These are phyloP conservation scores for Panopea generosa DNA, from an alignment of 2,888 invertebrate genomes.

Conservation along the genomic window DNA sequence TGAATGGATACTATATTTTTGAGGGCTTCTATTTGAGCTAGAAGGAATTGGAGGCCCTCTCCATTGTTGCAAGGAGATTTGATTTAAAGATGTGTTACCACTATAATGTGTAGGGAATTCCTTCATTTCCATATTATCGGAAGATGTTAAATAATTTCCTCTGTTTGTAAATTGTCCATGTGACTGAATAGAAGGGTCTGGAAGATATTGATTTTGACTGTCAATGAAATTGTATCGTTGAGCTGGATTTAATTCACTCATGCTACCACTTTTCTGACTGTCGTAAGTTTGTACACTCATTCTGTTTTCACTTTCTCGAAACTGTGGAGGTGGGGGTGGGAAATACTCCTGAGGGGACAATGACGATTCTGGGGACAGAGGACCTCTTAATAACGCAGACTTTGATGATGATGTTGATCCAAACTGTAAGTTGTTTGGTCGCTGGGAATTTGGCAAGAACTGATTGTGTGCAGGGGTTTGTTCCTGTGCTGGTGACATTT, in stretches of 20 bases:
- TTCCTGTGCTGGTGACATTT: conserved; percentile 27
- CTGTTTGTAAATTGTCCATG: neutral
- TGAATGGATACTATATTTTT: conserved; percentile 1
- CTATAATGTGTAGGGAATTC: conserved; percentile 29
- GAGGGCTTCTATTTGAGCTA: neutral
- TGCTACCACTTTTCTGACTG: neutral
- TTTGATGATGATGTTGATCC: conserved; percentile 11
- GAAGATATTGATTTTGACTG: neutral
- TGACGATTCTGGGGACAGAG: conserved; percentile 17
- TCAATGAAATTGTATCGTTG: neutral
- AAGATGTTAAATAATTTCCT: neutral
- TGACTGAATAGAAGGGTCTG: no score
- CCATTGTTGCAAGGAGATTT: neutral
- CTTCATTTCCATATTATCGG: conserved; percentile 32
- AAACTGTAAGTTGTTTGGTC: conserved; percentile 4
- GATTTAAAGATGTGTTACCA: neutral
- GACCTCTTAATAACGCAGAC: conserved; percentile 25
- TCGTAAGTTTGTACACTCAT: no score
- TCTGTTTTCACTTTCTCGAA: neutral
- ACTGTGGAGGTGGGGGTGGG: conserved; percentile 26
- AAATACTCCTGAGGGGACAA: conserved; percentile 37
- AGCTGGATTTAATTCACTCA: neutral
- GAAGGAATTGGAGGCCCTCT: neutral
- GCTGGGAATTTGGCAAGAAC: conserved; percentile 5
- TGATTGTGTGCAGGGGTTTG: conserved; percentile 8